Conservation (phyloP, 2,113 vertebrate genomes). For the Nesogale talazaci region DNA sequence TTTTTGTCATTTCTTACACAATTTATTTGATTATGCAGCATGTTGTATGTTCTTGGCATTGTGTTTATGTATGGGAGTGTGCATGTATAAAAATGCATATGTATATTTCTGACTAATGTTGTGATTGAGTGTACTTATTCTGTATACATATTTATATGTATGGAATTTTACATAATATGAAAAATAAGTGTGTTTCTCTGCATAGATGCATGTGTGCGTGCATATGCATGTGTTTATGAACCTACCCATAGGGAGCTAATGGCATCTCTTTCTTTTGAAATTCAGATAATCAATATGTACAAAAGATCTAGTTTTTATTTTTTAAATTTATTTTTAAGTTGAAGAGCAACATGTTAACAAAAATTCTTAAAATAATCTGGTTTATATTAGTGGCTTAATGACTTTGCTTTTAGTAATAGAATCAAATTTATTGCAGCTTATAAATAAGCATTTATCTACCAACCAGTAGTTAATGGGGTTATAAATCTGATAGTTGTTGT, state of each 20-base stretch:
- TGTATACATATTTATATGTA: background rate
- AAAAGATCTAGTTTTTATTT: too few relatives aligned
- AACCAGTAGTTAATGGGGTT: conserved; percentile 70
- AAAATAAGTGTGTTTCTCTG: background rate
- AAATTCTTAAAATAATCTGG: conserved; percentile 3
- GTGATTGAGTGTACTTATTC: too few relatives aligned
- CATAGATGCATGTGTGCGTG: background rate
- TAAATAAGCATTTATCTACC: conserved; percentile 65
- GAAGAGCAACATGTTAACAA: background rate
- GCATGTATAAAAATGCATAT: too few relatives aligned
- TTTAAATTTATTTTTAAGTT: too few relatives aligned
- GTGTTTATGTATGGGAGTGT: too few relatives aligned
- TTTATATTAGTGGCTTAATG: conserved; percentile 57
- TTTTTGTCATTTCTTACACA: too few relatives aligned
- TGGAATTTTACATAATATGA: background rate
- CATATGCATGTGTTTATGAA: background rate
- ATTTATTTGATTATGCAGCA: too few relatives aligned
- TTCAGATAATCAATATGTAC: background rate
- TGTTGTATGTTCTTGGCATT: too few relatives aligned
- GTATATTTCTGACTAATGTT: too few relatives aligned
- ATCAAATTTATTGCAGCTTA: conserved; percentile 62
- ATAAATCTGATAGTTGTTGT: conserved; percentile 65
- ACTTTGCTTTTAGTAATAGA: conserved; percentile 52
- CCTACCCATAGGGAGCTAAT: background rate
- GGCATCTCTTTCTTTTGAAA: background rate